Base-by-base conservation (phyloP, 2,888 invertebrate genomes). In the Eucera pruinosa region DNA sequence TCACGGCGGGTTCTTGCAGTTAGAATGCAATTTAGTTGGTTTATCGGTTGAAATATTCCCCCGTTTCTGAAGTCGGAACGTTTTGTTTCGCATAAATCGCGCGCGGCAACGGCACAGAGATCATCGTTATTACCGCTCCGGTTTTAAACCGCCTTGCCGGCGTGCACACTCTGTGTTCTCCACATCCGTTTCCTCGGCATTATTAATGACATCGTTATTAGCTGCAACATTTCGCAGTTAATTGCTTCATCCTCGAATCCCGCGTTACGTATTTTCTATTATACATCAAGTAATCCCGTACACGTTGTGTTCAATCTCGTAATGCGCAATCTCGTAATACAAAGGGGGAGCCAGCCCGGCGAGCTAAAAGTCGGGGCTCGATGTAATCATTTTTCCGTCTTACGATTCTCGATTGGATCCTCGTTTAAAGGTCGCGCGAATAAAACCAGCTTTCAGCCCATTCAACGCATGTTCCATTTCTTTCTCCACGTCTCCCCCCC, bases 331-430 rank as follows among this genome's bases (percentile, higher is more conserved):
- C 20, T n/a, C n/a, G n/a, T n/a, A 39, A 48, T 48, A 48, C 64
- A 47, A 33, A 20, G n/a, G 13, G 13, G 25, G 48, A 36, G 36
- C 36, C 11, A 48, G 11, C 9, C 1, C n/a, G 27, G 3, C 2
- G 48, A 45, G 50, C 43, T 50, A 15, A 20, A 20, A 20, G 33
- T 36, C 11, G n/a, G 20, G 5, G 4, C 23, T 11, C 20, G 36
- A 23, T 33, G 60, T 71, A 71, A 82, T 80, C 58, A 72, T 67
- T 77, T 72, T 61, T 69, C 52, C 25, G n/a, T 23, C 52, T 48
- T 41, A 25, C n/a, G n/a, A 15, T 20, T 7, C 27, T 23, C n/a
- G 64, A 77, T 80, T 18, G 57, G 43, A 72, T 76, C 45, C 43
- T 36, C 57, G 64, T 73, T 64, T 54, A 23, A 71, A 76, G 58